These are phyloP conservation scores for Nomada fucata DNA, from an alignment of 2,888 invertebrate species.

Conservation along the genomic window DNA sequence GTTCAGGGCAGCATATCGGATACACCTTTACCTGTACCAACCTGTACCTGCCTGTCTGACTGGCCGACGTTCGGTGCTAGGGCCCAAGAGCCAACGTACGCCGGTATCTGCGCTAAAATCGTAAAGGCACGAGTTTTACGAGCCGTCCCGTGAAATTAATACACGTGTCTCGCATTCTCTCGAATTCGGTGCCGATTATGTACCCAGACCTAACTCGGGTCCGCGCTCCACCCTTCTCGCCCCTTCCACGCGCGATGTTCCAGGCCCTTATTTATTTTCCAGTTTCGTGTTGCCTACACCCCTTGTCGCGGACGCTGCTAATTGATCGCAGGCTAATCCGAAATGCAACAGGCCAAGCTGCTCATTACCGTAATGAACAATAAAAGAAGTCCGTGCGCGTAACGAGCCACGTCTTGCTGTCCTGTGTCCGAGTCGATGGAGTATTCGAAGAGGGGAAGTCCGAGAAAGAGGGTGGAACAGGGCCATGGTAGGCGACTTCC, in stretches of 20 bases:
- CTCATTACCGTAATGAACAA: constrained; percentile 81
- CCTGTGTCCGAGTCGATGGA: constrained; percentile 1
- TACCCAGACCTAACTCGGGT: constrained; percentile 47
- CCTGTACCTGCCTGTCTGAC: constrained; percentile 67
- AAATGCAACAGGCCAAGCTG: constrained; percentile 67
- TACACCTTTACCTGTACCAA: constrained; percentile 55
- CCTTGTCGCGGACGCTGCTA: constrained; percentile 64
- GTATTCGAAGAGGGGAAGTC: constrained; percentile 16
- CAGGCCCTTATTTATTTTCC: constrained; percentile 62
- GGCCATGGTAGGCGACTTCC: constrained; percentile 34
- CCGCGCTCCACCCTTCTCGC: constrained; percentile 12
- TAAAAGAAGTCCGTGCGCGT: constrained; percentile 71
- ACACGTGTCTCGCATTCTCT: constrained; percentile 81
- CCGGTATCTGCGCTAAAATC: constrained; percentile 81
- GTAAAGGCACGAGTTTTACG: constrained; percentile 82
- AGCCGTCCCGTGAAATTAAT: constrained; percentile 82
- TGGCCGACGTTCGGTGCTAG: constrained; percentile 51
- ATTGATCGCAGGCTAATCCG: constrained; percentile 78
- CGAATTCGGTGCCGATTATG: constrained; percentile 79
- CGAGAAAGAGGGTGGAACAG: constrained; percentile 47
- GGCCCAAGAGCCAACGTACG: constrained; percentile 31
- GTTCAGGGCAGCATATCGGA: constrained; percentile 50
- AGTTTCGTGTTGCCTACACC: constrained; percentile 66
- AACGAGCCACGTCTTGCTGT: constrained; percentile 74
- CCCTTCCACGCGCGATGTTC: constrained; percentile 32